Base-by-base conservation (phyloP, 2,888 invertebrate genomes). In the Drosophila robusta region DNA sequence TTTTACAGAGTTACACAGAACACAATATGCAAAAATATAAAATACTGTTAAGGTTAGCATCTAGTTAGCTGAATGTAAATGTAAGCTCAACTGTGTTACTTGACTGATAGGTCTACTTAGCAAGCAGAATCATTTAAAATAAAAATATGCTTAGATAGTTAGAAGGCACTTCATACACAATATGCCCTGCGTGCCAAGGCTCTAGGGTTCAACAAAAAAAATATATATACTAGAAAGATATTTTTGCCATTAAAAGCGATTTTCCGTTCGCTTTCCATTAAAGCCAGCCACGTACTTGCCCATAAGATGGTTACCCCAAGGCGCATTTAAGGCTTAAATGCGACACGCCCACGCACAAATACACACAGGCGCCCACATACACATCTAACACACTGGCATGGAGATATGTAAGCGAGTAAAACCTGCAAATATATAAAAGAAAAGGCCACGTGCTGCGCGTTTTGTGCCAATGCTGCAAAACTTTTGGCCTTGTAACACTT, bases 401-500 rank as follows among this genome's bases (percentile, higher is more conserved):
- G 68, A 60, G 57, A 74, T 61, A 76, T 74, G 60, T 61, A 55
- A 44, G 63, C 41, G 55, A 52, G 62, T 63, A 75, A 78, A 87
- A 80, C 61, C 80, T 75, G 80, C 50, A 71, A 80, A 84, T 88
- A 66, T 70, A 80, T 70, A 83, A 80, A 86, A 80, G 83, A 88
- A 86, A 83, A 78, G 60, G 84, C 84, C 89, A 88, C 87, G 87
- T 73, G 70, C 81, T 70, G 78, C 75, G 80, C 89, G 79, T 64
- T 88, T 88, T 86, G 80, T 86, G 89, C 80, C 80, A 82, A 65
- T 87, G 80, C 83, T 82, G 80, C 86, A 80, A 80, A 85, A 75
- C 70, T 80, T 87, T 77, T 75, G 80, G 84, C 87, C 89, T 84
- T 84, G 87, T 84, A 86, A 86, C 87, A 84, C 86, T 86, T 88